Percentiles rank a stretch among this genome's conserved stretches.
These are phyloP conservation scores for Otus scops DNA, from an alignment of 2,797 vertebrate species.

Conservation along the genomic window DNA sequence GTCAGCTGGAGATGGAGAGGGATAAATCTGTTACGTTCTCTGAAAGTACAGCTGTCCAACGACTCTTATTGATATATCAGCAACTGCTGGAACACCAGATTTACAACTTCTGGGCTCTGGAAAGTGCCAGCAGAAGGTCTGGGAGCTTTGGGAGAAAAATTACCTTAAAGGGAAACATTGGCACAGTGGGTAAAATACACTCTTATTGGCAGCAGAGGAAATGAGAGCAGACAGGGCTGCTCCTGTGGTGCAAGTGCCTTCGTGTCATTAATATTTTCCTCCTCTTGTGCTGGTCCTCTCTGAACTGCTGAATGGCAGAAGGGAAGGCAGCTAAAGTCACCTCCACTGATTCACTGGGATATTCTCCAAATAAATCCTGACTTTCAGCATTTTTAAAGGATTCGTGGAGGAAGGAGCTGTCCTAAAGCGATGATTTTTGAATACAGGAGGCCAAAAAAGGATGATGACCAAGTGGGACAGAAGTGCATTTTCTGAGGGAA, in stretches of 20 bases:
- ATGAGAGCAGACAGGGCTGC: slow-evolving; percentile 25
- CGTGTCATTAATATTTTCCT: background rate
- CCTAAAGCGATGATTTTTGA: background rate
- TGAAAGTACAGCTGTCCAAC: slow-evolving; percentile 4
- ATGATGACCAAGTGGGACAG: background rate
- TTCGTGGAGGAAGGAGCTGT: background rate
- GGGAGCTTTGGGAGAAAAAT: slow-evolving; percentile 47
- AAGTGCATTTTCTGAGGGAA: background rate
- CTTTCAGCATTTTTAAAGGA: background rate
- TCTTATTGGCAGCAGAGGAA: slow-evolving; percentile 19
- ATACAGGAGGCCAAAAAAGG: background rate
- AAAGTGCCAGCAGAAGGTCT: slow-evolving; percentile 48
- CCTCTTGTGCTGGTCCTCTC: background rate
- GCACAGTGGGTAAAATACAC: background rate
- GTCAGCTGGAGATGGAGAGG: slow-evolving; percentile 1
- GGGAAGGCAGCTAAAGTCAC: slow-evolving; percentile 37
- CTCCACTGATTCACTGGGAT: background rate
- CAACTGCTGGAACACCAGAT: slow-evolving; percentile 50
- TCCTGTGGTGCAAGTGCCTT: background rate
- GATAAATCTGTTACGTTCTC: slow-evolving; percentile 12
- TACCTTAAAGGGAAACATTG: background rate
- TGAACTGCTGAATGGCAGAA: slow-evolving; percentile 15
- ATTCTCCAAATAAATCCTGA: background rate
- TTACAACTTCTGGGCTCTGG: slow-evolving; percentile 21
- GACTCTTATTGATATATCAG: slow-evolving; percentile 47